Evolutionary conservation across 2,797 vertebrate species (phyloP), one percentile per base, ranked within the genome.

Genomic region (Danionella dracula): DNA sequence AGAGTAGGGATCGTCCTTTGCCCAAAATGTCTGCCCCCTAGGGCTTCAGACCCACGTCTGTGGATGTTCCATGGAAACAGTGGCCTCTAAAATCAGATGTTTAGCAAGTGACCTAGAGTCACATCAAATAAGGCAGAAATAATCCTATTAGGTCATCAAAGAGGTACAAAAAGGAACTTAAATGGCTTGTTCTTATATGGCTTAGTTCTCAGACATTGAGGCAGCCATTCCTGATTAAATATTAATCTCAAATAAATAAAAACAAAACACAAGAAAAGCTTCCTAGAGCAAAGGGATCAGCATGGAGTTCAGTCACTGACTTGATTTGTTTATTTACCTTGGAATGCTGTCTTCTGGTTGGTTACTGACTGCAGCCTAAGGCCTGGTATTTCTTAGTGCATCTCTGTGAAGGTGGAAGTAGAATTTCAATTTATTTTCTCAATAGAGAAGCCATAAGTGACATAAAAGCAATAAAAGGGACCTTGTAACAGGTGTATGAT

Each of bases 41-140:
- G 72, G 75, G 75, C 68, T 12, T 64, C 56, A 54, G 71, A 74
- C 60, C 68, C 68, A 74, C 74, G 68, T 74, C 61, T 44, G 57
- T 50, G 71, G 65, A 71, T 71, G 71, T 77, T 72, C 70, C 71
- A 77, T 71, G 75, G 75, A 71, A 68, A 77, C 75, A 68, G 71
- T 58, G 56, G 71, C 64, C 75, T 68, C 50, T 66, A 71, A 73
- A 68, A 27, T 49, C 64, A 55, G 67, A 13, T 56, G 42, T 68
- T 56, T 64, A 41, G 68, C 49, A 55, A 56, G 75, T 32, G 59
- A 70, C 50, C 50, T 29, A 34, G 44, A 73, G 71, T 58, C 71
- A 62, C 56, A 63, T 71, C 71, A 69, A 66, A 77, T 71, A 68
- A 68, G 49, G 67, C 63, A 70, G 67, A n/a, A n/a, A n/a, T n/a